Evolutionary conservation across 2,113 vertebrate species (phyloP), one percentile per base, ranked within the genome.

Genomic region (Cheilinus undulatus): DNA sequence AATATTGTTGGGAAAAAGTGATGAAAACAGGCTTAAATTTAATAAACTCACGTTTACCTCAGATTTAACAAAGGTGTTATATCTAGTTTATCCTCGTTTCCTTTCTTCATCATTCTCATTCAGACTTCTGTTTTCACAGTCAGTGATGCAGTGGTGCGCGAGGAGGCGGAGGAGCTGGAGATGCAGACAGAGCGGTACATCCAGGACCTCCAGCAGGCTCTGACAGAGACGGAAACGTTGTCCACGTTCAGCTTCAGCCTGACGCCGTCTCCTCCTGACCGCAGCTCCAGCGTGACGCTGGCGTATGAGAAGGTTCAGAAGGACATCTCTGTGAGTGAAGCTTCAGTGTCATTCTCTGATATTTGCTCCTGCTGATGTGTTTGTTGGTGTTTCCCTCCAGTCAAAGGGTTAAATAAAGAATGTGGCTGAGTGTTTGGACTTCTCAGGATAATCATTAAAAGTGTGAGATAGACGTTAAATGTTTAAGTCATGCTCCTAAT

Each of bases 141-240:
- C 40, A 93, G 92, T 42, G 93, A 93, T 80, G 92, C 86, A 19
- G 93, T 90, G 0, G 89, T 98, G 85, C 82, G 90, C 34, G 86
- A 40, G 5, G 97, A 99, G 88, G 96, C 96, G 19, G 90, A 85
- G 61, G 97, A 99, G 72, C 93, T 98, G 91, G 96, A 97, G 87
- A 95, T 99, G 95, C 85, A 93, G 49, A 92, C 58, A 83, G 93
- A 94, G 67, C 91, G 92, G 4, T 99, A 99, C 71, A 54, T 96
- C 1, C 91, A 89, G 60, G 96, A 99, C 80, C 92, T 99, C 34
- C 92, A 85, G 69, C 92, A 90, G 89, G 96, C 94, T 2, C 62
- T 99, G 86, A 86, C 94, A 7, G 73, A 77, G 46, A 65, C 61
- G 51, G 78, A 71, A 67, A 45, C 81, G 77, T 71, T 78, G 59